Percentiles rank a stretch among this genome's conserved stretches.
Conservation (phyloP, 2,113 vertebrate species). For the Chinchilla lanigera region DNA sequence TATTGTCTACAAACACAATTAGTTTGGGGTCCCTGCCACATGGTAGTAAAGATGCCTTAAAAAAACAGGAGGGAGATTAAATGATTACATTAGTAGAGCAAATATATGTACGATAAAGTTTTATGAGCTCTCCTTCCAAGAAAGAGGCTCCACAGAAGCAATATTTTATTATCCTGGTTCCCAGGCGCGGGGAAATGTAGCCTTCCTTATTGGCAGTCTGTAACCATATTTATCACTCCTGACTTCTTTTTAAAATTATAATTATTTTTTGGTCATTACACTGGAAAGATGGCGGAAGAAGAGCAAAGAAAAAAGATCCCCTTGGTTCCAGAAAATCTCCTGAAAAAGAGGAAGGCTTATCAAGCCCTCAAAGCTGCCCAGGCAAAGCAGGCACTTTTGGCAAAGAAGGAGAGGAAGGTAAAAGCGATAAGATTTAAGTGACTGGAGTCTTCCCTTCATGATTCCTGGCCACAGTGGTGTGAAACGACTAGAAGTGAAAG, state of each 20-base stretch:
- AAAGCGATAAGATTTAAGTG: slow-evolving; percentile 92
- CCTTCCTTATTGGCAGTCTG: not conserved
- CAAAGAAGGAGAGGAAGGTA: slow-evolving; percentile 91
- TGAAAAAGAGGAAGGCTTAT: slow-evolving; percentile 96
- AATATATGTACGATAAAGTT: slow-evolving; percentile 78
- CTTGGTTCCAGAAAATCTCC: slow-evolving; percentile 95
- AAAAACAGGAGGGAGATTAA: slow-evolving; percentile 65
- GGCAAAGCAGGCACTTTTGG: slow-evolving; percentile 93
- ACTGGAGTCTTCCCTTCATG: slow-evolving; percentile 91
- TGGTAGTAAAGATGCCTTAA: slow-evolving; percentile 72
- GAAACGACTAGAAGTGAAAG: slow-evolving; percentile 86
- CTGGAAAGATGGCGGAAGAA: too few species aligned
- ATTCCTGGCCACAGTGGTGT: slow-evolving; percentile 90
- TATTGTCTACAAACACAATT: slow-evolving; percentile 73
- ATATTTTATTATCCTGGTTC: slow-evolving; percentile 57
- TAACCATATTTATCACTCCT: not conserved
- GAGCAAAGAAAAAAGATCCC: slow-evolving; percentile 89
- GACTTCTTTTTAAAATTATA: not conserved
- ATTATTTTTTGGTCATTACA: not conserved
- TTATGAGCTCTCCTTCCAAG: slow-evolving; percentile 79
- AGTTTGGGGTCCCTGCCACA: slow-evolving; percentile 64
- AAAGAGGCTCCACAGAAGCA: slow-evolving; percentile 63
- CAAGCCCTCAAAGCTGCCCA: slow-evolving; percentile 96
- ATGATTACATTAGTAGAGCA: slow-evolving; percentile 73
- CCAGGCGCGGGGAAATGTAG: slow-evolving; percentile 16